A percentile compares a stretch with the other conserved stretches of the same genome.
These are phyloP conservation scores for Heteromormyrus szaboi DNA, from an alignment of 2,797 vertebrate species.

Conservation along the genomic window DNA sequence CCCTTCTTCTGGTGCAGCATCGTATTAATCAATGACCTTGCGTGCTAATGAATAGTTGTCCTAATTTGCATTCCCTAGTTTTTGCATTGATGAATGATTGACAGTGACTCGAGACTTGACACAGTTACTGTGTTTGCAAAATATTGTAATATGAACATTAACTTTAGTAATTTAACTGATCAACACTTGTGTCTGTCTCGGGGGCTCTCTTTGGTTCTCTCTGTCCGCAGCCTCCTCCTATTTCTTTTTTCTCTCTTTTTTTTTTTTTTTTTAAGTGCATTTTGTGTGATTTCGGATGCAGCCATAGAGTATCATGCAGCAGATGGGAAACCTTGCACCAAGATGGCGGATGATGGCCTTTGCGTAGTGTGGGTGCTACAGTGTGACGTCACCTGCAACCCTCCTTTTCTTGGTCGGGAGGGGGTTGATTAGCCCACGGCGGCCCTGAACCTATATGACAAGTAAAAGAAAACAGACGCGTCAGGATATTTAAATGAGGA, in stretches of 20 bases:
- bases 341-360: not conserved
- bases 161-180: not conserved
- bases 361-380: not conserved
- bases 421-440: not conserved
- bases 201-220: not conserved
- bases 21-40: not conserved
- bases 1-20: not conserved
- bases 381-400: not conserved
- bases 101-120: not conserved
- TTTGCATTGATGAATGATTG: not conserved
- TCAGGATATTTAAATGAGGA: not conserved
- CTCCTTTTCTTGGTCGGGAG: not conserved
- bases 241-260: not conserved
- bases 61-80: not conserved
- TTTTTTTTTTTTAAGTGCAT: not conserved
- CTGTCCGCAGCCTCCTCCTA: not conserved
- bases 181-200: not conserved
- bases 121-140: not conserved
- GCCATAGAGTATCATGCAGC: not conserved
- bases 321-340: not conserved
- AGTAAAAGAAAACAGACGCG: not conserved
- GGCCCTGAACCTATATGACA: not conserved
- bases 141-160: not conserved
- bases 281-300: not conserved
- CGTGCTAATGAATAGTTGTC: not conserved